Conservation (phyloP, 1,140 invertebrate genomes). For the Acromyrmex charruanus region DNA sequence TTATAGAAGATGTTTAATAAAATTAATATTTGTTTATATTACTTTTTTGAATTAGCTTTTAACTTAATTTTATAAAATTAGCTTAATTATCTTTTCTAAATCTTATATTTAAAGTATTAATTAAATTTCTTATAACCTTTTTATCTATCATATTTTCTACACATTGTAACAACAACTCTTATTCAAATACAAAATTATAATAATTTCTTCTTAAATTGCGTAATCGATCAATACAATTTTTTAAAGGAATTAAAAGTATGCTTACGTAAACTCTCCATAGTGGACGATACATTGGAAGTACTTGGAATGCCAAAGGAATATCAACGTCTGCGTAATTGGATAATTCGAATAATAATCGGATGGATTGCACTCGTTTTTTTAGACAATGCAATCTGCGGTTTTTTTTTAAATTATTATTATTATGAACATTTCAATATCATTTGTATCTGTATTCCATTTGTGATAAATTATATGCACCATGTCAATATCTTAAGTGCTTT, state of each 20-base stretch:
- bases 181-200: background rate
- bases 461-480: background rate
- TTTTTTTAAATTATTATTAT: background rate
- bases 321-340: background rate
- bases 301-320: conserved; percentile 24
- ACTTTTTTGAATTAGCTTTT: background rate
- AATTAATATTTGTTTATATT: background rate
- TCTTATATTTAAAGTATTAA: too few species aligned
- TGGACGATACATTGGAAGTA: conserved; percentile 45
- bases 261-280: conserved; percentile 19
- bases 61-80: background rate
- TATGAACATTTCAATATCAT: background rate
- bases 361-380: background rate
- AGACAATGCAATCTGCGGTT: background rate
- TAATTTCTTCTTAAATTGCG: background rate
- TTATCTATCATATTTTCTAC: background rate
- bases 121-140: background rate
- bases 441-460: background rate
- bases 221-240: background rate
- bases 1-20: background rate
- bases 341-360: conserved; percentile 4
- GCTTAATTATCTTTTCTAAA: too few species aligned
- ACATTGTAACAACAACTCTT: background rate
- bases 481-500: background rate
- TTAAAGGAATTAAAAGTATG: conserved; percentile 29